Base-by-base conservation (phyloP, 2,888 invertebrate species). In the Apamea anceps region DNA sequence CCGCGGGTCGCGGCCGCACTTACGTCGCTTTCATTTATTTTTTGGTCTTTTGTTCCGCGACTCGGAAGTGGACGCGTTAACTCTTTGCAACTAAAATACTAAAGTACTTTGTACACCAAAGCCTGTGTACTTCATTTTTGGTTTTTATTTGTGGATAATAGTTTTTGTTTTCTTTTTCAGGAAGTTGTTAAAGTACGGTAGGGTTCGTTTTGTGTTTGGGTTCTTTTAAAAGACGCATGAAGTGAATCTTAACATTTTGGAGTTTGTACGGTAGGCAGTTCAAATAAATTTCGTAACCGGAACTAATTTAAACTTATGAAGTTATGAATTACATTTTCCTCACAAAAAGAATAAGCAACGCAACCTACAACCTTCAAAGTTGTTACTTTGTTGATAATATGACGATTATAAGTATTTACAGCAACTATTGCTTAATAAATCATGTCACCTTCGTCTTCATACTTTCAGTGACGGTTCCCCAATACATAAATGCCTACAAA, bases 31-130 rank as follows among this genome's bases (percentile, higher is more conserved):
- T 67, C 2, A 63, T 84, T 86, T 79, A 63, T 45, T 68, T 71
- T 74, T 57, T 45, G 42, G 5, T 79, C 57, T 62, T 67, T 79
- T 76, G 66, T 80, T 18, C 72, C 68, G 75, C 67, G 54, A 60
- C 57, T 37, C 74, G 76, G 85, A 86, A 84, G 74, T 72, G 68
- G 65, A 54, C 65, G 80, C 80, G 75, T 60, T 77, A 60, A 87
- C 51, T 75, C 77, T 72, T 75, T 73, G 72, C 75, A 32, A 85
- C 77, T 85, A 75, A 65, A 71, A 65, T 75, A 65, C 68, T 79
- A 66, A 74, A 82, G n/a, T 60, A 54, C 57, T 68, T 68, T 68
- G 54, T 62, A 45, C 45, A 71, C n/a, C 21, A 45, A 75, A 83
- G 66, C 60, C 68, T 81, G 81, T 76, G 57, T 77, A 74, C 62